Conservation (phyloP, 2,113 vertebrate species). For the Herpailurus yagouaroundi region DNA sequence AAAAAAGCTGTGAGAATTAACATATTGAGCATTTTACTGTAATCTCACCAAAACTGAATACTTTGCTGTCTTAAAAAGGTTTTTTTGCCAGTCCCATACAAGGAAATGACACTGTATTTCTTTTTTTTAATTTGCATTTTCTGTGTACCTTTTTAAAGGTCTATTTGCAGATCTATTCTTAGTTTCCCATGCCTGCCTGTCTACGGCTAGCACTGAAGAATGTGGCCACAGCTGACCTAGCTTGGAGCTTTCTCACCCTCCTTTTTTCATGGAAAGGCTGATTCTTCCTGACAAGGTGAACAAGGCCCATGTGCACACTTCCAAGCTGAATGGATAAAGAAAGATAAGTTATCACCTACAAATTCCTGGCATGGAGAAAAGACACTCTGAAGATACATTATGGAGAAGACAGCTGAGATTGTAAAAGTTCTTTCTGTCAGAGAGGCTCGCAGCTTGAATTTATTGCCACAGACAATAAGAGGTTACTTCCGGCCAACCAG, state of each 20-base stretch:
- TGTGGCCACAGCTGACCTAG: not conserved
- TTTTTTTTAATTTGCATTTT: conserved; percentile 44
- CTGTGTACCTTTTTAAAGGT: not conserved
- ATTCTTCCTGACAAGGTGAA: conserved; percentile 54
- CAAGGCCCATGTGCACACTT: not conserved
- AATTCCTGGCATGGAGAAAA: not conserved
- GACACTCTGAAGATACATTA: not conserved
- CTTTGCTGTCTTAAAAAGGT: not conserved
- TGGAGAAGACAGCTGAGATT: not conserved
- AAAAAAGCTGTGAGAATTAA: not conserved
- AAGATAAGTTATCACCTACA: not conserved
- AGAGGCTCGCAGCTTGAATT: not conserved
- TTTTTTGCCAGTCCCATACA: not conserved
- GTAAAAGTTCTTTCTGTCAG: not conserved
- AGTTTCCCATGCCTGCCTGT: not conserved
- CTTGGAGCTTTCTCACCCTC: not conserved
- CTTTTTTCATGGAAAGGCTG: not conserved
- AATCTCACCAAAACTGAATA: not conserved
- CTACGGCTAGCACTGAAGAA: not conserved
- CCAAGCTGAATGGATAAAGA: not conserved
- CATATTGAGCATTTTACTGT: not conserved
- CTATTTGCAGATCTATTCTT: conserved; percentile 10
- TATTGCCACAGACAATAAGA: not conserved
- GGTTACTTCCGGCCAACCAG: not conserved
- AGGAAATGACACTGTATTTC: not conserved